Evolutionary conservation across 2,113 vertebrate species (phyloP), one percentile per base, ranked within the genome.

Genomic region (Oreochromis niloticus): DNA sequence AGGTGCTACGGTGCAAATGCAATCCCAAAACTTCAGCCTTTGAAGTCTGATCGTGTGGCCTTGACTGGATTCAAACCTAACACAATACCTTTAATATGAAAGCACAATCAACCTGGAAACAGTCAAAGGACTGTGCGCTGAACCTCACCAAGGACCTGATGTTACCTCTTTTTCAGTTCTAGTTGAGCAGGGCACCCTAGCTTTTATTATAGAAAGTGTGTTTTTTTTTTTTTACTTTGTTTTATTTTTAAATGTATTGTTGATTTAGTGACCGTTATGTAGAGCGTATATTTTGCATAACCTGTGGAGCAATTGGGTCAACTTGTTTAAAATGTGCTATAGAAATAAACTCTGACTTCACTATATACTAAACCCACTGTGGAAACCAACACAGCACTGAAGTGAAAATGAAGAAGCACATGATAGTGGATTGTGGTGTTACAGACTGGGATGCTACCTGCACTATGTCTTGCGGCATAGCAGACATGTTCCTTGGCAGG

Each of bases 391-490:
- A 39, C 34, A 68, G 34, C 6, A 39, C 34, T 8, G 9, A 39
- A 39, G 3, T 39, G 19, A 68, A 68, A 68, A 39, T 68, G 34
- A 68, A 68, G 34, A 5, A 5, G 63, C 19, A 39, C 5, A 19
- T 7, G 0, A 39, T 22, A 39, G 61, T 22, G 16, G 30, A 63
- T 34, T 11, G 59, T 63, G 10, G 7, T 14, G 68, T 78, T 52
- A 16, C 34, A 7, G 13, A 36, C 9, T 2, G 39, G 66, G 19
- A 12, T 1, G 4, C 57, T 94, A 99, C 99, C 97, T 97, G 94
- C 2, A 99, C 97, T 4, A 99, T 97, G 66, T 99, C 99, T 97
- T 99, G 99, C 0, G 98, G 98, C 91, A 99, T 95, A 0, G 98
- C 97, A 6, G 98, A 98, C 97, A 99, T 98, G 87, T 98, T 97